Evolutionary conservation across 2,888 invertebrate species (phyloP).

Genomic region (Crossocerus cetratus): DNA sequence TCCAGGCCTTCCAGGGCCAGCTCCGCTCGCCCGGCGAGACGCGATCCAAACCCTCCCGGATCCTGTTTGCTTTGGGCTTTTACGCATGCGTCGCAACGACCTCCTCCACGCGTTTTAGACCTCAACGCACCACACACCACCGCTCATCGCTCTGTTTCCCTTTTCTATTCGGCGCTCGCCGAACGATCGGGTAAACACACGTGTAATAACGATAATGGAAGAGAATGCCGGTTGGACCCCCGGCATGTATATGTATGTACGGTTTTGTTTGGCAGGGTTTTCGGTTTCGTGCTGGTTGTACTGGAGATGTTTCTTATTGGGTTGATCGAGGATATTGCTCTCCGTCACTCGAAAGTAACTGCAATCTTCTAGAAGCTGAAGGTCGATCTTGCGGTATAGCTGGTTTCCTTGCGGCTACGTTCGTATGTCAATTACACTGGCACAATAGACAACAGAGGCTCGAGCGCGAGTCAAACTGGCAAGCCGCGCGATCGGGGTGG

Average conservation of each 20-base stretch:
- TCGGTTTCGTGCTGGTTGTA: too few relatives aligned
- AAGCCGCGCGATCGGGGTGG: slow-evolving; percentile 3
- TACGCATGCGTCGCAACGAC: slow-evolving; percentile 20
- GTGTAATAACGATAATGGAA: slow-evolving; percentile 64
- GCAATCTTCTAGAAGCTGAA: slow-evolving; percentile 3
- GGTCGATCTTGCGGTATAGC: too few relatives aligned
- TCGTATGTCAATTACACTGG: background rate
- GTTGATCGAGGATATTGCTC: background rate
- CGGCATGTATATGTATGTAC: slow-evolving; percentile 23
- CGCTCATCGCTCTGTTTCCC: slow-evolving; percentile 8
- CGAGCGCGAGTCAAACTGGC: background rate
- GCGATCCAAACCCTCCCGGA: slow-evolving; percentile 2
- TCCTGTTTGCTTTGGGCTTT: slow-evolving; percentile 41
- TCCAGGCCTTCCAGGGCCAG: too few relatives aligned
- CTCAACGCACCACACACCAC: background rate
- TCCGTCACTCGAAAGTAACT: background rate
- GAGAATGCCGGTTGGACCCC: slow-evolving; percentile 44
- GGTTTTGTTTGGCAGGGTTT: too few relatives aligned
- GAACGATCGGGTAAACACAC: slow-evolving; percentile 31
- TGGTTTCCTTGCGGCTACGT: too few relatives aligned
- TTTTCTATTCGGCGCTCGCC: background rate
- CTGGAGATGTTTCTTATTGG: background rate
- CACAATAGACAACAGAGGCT: background rate
- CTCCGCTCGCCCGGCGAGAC: background rate
- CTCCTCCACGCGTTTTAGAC: slow-evolving; percentile 28